phyloP scores from a whole-genome alignment of 2,113 vertebrate species.

The Caranx melampygus region DNA sequence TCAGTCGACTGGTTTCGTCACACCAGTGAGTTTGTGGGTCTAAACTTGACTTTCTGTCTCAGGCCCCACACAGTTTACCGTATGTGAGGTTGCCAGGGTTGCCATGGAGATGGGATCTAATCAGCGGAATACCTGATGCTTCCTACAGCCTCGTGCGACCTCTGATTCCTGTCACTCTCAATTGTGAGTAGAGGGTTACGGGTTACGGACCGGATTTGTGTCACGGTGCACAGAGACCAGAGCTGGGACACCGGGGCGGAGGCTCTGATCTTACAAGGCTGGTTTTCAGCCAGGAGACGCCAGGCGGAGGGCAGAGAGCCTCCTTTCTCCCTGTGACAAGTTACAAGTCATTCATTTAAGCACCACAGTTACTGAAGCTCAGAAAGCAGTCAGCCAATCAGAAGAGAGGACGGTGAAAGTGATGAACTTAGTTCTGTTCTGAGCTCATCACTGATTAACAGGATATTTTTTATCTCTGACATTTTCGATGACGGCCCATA shows the following conservation, averaged over 20 bases:
- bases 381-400: no score
- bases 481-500: neutral
- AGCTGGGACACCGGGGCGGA: no score
- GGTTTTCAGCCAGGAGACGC: no score
- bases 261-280: no score
- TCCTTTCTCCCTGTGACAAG: no score
- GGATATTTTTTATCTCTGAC: neutral
- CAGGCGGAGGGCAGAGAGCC: no score
- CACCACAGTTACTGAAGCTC: no score
- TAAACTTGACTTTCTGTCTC: constrained; percentile 31
- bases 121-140: constrained; percentile 67
- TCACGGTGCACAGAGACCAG: no score
- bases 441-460: neutral
- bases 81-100: constrained; percentile 46
- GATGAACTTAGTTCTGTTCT: neutral
- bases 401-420: no score
- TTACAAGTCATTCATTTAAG: no score
- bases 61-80: constrained; percentile 29
- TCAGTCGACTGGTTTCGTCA: no score
- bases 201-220: no score
- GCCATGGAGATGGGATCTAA: constrained; percentile 71
- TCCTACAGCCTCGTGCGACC: constrained; percentile 41
- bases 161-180: constrained; percentile 38
- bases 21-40: neutral
- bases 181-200: constrained; percentile 41